Base-by-base conservation (phyloP, 2,113 vertebrate genomes). In the Mormyrus lacerda region DNA sequence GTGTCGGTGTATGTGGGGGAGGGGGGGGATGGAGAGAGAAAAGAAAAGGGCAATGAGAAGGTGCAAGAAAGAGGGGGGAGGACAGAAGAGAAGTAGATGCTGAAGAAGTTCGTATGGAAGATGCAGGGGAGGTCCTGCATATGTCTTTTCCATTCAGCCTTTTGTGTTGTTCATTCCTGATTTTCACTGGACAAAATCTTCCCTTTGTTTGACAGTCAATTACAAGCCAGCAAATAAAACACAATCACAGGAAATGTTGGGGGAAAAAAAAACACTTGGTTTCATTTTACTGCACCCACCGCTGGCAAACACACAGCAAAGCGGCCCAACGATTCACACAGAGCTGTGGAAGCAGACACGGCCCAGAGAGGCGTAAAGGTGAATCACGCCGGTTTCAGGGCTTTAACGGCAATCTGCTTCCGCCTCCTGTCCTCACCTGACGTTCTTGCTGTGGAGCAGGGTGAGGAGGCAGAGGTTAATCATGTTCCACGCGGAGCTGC, bases 401-500 rank as follows among this genome's bases (percentile, higher is more conserved):
- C 4, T 3, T 1, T 84, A 47, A 47, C 82, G 19, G 15, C 19
- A n/a, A 24, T 84, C 21, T 8, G 7, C 1, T 42, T 84, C 44
- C 39, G 44, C 44, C 8, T 35, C 31, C 51, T 3, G 17, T 15
- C 88, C 95, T 95, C 91, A 99, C 98, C 98, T 99, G 55, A 99
- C 96, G 0, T 99, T 97, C 93, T 96, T 98, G 61, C 98, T 97
- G 1, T 97, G 95, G 11, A 99, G 91, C 45, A 99, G 94, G 39
- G 96, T 97, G 92, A 96, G 94, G 92, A 96, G 93, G 93, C 98
- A 98, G 88, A 99, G 96, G 0, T 98, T 98, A 91, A 98, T 95
- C 98, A 99, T 99, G 95, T 99, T 99, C 98, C 98, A 99, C 27
- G 96, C 97, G 10, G 96, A 96, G 95, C 97, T 97, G 94, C 98